A percentile compares a stretch with the other conserved stretches of the same genome.
These are phyloP conservation scores for Apodemia duryi DNA, from an alignment of 2,888 invertebrate genomes.

Conservation along the genomic window DNA sequence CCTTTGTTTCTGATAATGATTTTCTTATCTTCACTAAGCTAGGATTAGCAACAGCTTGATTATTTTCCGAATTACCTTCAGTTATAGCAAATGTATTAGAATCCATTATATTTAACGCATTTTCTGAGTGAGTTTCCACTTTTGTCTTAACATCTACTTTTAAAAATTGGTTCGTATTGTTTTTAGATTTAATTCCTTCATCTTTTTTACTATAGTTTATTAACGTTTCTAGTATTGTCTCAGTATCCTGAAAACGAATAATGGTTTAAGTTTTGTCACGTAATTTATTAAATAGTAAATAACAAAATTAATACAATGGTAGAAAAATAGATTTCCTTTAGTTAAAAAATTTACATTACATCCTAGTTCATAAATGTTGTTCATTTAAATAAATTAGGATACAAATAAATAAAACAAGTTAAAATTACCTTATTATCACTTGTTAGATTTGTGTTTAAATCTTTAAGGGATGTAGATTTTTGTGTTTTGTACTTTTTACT, in stretches of 20 bases:
- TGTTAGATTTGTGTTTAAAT: slow-evolving; percentile 86
- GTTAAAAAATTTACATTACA: too few species aligned
- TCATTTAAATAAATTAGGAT: slow-evolving; percentile 32
- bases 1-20: slow-evolving; percentile 52
- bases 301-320: background rate
- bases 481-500: slow-evolving; percentile 42
- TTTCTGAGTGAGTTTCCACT: slow-evolving; percentile 50
- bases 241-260: slow-evolving; percentile 75
- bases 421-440: slow-evolving; percentile 82
- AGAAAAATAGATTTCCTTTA: background rate
- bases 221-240: slow-evolving; percentile 82
- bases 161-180: background rate
- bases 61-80: background rate
- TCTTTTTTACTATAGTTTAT: slow-evolving; percentile 46
- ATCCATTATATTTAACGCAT: slow-evolving; percentile 19
- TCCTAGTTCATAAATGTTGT: slow-evolving; percentile 1
- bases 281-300: too few species aligned
- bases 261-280: too few species aligned
- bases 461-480: slow-evolving; percentile 82
- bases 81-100: background rate
- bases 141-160: slow-evolving; percentile 7
- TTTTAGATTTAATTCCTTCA: slow-evolving; percentile 32
- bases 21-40: slow-evolving; percentile 33
- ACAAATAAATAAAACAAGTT: background rate
- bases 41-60: background rate